Percentiles rank a stretch among this genome's conserved stretches.
Evolutionary conservation across 2,797 vertebrate species (phyloP).

Genomic region (Acanthurus leucopareius): DNA sequence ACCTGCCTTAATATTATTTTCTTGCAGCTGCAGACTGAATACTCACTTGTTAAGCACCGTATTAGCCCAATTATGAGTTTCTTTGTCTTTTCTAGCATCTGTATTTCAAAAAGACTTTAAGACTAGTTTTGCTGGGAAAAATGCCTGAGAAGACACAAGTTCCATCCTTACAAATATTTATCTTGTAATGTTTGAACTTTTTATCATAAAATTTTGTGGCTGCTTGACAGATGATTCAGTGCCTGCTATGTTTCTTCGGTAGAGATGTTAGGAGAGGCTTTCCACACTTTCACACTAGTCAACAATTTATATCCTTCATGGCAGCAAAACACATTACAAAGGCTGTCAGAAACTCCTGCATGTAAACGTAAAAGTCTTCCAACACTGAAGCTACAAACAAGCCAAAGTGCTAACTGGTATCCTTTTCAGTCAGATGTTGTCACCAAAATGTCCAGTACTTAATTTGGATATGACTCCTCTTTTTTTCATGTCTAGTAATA

Average conservation of each 20-base stretch:
- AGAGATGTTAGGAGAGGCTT: neutral
- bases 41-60: neutral
- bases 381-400: neutral
- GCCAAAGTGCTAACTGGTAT: neutral
- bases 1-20: neutral
- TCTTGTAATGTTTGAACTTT: neutral
- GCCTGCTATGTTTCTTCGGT: neutral
- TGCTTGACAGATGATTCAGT: neutral
- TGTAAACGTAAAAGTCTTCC: neutral
- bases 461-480: neutral
- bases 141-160: too few relatives aligned
- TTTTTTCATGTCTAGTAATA: neutral
- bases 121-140: neutral
- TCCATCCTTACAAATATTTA: neutral
- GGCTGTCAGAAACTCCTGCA: neutral
- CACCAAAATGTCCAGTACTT: neutral
- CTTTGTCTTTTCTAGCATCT: neutral
- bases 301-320: neutral
- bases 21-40: neutral
- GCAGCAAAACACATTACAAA: slow-evolving; percentile 6
- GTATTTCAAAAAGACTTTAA: neutral
- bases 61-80: neutral
- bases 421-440: neutral
- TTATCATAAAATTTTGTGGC: neutral
- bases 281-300: neutral